These are phyloP conservation scores for Tiliacea citrago DNA, from an alignment of 2,888 invertebrate genomes.

Conservation along the genomic window DNA sequence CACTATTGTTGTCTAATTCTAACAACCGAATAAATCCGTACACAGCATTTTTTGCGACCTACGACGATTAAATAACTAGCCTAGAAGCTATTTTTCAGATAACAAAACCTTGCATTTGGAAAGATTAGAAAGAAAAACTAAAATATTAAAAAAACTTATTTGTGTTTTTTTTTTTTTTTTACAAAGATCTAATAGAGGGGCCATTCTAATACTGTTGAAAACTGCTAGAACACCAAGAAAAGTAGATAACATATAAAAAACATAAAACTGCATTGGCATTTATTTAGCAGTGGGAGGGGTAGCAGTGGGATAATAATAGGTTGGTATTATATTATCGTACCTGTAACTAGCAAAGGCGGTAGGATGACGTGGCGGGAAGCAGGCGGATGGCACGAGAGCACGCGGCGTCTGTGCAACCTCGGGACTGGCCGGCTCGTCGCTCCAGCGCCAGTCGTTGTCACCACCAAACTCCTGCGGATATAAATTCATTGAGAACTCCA, in stretches of 20 bases:
- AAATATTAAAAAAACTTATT: too few relatives aligned
- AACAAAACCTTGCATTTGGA: neutral
- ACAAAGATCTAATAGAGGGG: neutral
- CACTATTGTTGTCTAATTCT: too few relatives aligned
- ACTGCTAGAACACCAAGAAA: too few relatives aligned
- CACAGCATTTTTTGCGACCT: too few relatives aligned
- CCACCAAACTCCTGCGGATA: slow-evolving; percentile 69
- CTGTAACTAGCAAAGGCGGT: slow-evolving; percentile 82
- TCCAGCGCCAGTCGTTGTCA: slow-evolving; percentile 80
- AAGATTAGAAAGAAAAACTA: neutral
- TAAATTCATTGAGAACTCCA: neutral
- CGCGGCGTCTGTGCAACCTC: slow-evolving; percentile 85
- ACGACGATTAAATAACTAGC: too few relatives aligned
- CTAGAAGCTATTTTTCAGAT: neutral
- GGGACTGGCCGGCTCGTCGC: slow-evolving; percentile 82
- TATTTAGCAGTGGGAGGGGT: too few relatives aligned
- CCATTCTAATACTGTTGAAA: neutral
- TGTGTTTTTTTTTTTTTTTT: too few relatives aligned
- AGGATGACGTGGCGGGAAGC: slow-evolving; percentile 84
- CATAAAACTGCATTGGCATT: too few relatives aligned
- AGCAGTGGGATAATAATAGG: too few relatives aligned
- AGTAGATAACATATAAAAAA: neutral
- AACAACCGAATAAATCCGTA: too few relatives aligned
- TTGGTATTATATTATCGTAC: slow-evolving; percentile 48
- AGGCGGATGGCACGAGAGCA: slow-evolving; percentile 81